phyloP scores from a whole-genome alignment of 2,797 vertebrate genomes.

The Sebastes goodei region DNA sequence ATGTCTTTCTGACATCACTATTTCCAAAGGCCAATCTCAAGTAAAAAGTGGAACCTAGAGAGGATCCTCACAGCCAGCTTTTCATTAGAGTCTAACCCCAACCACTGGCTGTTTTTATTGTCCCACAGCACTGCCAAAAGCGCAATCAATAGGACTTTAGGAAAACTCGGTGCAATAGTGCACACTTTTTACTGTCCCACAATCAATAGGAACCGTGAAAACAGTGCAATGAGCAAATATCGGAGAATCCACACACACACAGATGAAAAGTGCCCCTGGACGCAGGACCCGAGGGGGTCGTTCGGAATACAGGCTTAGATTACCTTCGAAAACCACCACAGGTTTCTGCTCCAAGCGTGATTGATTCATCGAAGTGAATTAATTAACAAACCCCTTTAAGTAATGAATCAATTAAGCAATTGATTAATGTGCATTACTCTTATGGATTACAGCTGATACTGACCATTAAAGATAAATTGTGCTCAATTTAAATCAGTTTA shows the following conservation, averaged over 20 bases:
- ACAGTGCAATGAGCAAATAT: conserved; percentile 56
- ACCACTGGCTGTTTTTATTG: conserved; percentile 53
- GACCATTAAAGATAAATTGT: conserved; percentile 70
- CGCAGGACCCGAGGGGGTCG: conserved; percentile 41
- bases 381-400: conserved; percentile 73
- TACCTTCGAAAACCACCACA: conserved; percentile 56
- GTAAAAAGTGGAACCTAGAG: conserved; percentile 35
- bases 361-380: conserved; percentile 73
- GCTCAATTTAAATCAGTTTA: conserved; percentile 60
- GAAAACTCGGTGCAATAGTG: conserved; percentile 72
- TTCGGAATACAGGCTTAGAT: conserved; percentile 47
- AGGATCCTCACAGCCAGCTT: conserved; percentile 52
- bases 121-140: conserved; percentile 63
- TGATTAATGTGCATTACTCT: conserved; percentile 69
- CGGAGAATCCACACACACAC: conserved; percentile 1
- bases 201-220: conserved; percentile 69
- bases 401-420: conserved; percentile 77
- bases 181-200: conserved; percentile 68
- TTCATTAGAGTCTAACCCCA: conserved; percentile 57
- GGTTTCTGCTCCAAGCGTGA: conserved; percentile 55
- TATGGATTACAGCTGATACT: conserved; percentile 69
- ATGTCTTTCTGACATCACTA: conserved; percentile 64
- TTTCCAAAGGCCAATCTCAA: conserved; percentile 57
- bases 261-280: conserved; percentile 34
- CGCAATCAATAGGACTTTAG: conserved; percentile 75